phyloP scores from a whole-genome alignment of 2,797 vertebrate genomes.

The Coregonus sp. region DNA sequence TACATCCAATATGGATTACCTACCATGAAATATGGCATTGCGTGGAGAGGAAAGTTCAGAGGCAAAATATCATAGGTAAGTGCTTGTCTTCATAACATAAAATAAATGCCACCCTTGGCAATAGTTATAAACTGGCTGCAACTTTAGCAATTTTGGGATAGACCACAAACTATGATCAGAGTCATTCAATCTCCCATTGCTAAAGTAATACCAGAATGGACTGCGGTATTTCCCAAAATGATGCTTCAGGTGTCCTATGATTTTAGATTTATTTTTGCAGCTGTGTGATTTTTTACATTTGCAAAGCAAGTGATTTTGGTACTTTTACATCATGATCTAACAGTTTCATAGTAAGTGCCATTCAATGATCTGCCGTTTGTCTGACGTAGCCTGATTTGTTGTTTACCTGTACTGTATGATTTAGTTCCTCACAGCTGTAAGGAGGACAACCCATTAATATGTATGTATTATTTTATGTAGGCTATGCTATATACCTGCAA shows the following conservation, averaged over 20 bases:
- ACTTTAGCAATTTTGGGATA: slow-evolving; percentile 41
- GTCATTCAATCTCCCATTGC: slow-evolving; percentile 18
- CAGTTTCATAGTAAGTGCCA: slow-evolving; percentile 68
- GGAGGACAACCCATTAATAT: background rate
- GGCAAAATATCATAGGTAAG: slow-evolving; percentile 49
- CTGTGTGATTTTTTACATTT: background rate
- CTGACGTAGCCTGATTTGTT: slow-evolving; percentile 14
- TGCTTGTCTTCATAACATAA: slow-evolving; percentile 50
- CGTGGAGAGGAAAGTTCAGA: slow-evolving; percentile 47
- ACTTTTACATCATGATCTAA: slow-evolving; percentile 57
- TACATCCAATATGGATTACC: slow-evolving; percentile 99
- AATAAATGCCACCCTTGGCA: slow-evolving; percentile 34
- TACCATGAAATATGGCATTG: slow-evolving; percentile 74
- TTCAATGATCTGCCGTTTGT: slow-evolving; percentile 21
- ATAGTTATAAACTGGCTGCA: slow-evolving; percentile 36
- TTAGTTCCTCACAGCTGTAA: slow-evolving; percentile 17
- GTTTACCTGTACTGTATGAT: slow-evolving; percentile 1
- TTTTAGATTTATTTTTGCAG: slow-evolving; percentile 21
- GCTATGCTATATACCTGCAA: background rate
- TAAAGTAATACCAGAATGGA: slow-evolving; percentile 25
- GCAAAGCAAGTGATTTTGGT: slow-evolving; percentile 36
- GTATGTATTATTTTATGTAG: slow-evolving; percentile 6
- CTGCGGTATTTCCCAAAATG: slow-evolving; percentile 7
- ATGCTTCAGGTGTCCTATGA: slow-evolving; percentile 15
- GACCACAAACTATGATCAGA: slow-evolving; percentile 34